A percentile compares a stretch with the other conserved stretches of the same genome.
phyloP scores from a whole-genome alignment of 2,888 invertebrate genomes.

The Eupithecia tripunctaria region DNA sequence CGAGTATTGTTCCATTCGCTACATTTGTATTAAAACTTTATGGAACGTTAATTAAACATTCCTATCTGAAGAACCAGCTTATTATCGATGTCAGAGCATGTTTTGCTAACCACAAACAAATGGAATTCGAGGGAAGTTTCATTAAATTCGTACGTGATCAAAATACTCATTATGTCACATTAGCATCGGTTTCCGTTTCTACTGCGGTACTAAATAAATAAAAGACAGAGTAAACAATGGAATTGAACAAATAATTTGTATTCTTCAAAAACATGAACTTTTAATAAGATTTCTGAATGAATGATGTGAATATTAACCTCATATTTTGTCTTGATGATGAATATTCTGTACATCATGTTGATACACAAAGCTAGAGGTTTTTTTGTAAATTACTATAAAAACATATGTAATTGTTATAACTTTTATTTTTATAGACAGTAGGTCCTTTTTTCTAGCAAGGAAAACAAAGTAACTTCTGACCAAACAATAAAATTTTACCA shows the following conservation, averaged over 20 bases:
- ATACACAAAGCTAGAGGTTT: not conserved
- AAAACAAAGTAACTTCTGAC: not conserved
- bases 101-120: constrained; percentile 35
- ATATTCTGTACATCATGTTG: not conserved
- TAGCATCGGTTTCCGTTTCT: constrained; percentile 31
- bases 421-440: not conserved
- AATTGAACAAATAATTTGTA: constrained; percentile 21
- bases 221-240: constrained; percentile 14
- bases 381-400: not conserved
- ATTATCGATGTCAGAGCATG: constrained; percentile 19
- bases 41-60: not conserved
- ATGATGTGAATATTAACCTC: not conserved
- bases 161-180: constrained; percentile 39
- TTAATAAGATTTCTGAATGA: constrained; percentile 16
- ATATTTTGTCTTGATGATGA: not conserved
- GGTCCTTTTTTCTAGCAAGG: not conserved
- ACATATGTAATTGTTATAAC: not conserved
- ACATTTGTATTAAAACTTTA: not conserved
- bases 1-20: too few relatives aligned
- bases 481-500: not conserved
- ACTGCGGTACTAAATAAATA: constrained; percentile 22
- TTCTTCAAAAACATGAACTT: constrained; percentile 19
- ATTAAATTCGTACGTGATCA: constrained; percentile 53
- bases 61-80: not conserved
- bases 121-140: constrained; percentile 47